Evolutionary conservation across 2,888 invertebrate species (phyloP), one percentile per base, ranked within the genome.

Genomic region (Mayetiola destructor): DNA sequence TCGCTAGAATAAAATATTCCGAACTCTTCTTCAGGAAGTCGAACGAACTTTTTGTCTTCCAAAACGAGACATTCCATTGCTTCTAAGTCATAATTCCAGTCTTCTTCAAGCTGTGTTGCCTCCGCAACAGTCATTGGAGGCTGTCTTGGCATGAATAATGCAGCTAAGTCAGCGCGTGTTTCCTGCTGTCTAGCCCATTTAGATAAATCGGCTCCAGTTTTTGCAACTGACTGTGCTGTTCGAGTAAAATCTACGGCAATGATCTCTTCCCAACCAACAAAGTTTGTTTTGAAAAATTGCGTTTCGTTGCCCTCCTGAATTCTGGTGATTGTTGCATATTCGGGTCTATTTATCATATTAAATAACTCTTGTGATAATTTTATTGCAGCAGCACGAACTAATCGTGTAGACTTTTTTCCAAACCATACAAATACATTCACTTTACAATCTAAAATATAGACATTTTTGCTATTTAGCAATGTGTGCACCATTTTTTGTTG

Each of bases 241-340:
- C 97, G 81, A 1, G 99, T 99, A 72, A 94, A 99, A 75, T 99
- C 99, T 8, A 97, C 97, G 0, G 94, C 95, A 64, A 99, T 92
- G 18, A 99, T 94, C 73, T 99, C 97, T 69, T 99, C 96, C 99
- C 99, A 99, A 9, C 93, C 95, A 53, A 81, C 74, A 74, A 99
- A 99, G 73, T 97, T 96, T 1, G 89, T 88, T 73, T 97, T 96
- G 75, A 99, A 99, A 62, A 96, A 83, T 80, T 88, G 89, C 10
- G 86, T 82, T 69, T 91, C 91, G 1, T 88, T 89, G 58, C 91
- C 95, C 74, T 97, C 94, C 65, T 94, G 85, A 20, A 94, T 82
- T 55, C 94, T 76, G 0, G 89, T 89, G 37, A 97, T 88, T 63
- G 88, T 74, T 0, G 96, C 91, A 73, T 88, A 89, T 12, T 83